These are phyloP conservation scores for Drosophila ezoana DNA, from an alignment of 2,888 invertebrate species.

Conservation along the genomic window DNA sequence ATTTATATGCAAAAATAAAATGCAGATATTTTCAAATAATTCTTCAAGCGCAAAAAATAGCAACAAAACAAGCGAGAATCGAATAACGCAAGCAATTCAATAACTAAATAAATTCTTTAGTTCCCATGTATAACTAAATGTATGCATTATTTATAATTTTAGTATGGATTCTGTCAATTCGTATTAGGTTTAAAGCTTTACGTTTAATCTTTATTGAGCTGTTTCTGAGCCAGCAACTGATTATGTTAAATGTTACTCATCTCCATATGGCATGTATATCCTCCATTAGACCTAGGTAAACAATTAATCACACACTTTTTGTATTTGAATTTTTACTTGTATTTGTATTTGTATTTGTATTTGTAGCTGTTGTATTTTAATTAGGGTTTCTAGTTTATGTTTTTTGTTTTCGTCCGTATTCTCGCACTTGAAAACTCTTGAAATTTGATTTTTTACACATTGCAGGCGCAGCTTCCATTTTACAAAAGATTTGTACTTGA, in stretches of 20 bases:
- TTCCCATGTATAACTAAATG: constrained; percentile 12
- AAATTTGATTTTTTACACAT: neutral
- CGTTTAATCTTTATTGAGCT: constrained; percentile 52
- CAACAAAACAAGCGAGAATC: constrained; percentile 5
- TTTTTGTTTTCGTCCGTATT: constrained; percentile 68
- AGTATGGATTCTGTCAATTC: constrained; percentile 63
- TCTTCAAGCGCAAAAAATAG: neutral
- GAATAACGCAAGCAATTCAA: constrained; percentile 35
- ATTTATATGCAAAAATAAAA: constrained; percentile 12
- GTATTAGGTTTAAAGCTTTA: constrained; percentile 80
- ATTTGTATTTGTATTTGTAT: constrained; percentile 26
- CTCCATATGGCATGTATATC: constrained; percentile 42
- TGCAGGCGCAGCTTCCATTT: neutral
- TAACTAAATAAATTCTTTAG: constrained; percentile 15
- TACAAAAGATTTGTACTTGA: neutral
- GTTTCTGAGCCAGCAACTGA: constrained; percentile 70
- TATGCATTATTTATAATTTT: constrained; percentile 50
- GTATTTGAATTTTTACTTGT: neutral
- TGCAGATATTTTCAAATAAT: neutral
- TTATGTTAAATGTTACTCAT: constrained; percentile 75
- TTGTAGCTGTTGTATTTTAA: constrained; percentile 40
- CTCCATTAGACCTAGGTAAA: constrained; percentile 37
- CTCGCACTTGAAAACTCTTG: constrained; percentile 5
- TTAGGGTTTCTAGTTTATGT: constrained; percentile 68
- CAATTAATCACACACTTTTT: constrained; percentile 7